Conservation (phyloP, 2,797 vertebrate genomes). For the Alcedo atthis region DNA sequence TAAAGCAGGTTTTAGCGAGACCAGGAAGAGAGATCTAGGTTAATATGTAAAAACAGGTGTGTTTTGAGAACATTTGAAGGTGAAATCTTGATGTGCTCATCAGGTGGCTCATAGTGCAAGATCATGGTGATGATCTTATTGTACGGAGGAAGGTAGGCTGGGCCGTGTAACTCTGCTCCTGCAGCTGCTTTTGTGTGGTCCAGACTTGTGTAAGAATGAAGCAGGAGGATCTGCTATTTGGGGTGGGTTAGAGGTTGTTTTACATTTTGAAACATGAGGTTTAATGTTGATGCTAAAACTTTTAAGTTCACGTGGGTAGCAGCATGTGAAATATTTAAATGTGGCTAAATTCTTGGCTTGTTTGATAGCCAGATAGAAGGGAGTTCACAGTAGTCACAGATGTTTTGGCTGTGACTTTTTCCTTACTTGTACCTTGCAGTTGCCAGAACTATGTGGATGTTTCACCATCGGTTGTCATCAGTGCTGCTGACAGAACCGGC, state of each 20-base stretch:
- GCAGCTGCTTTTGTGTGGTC: background rate
- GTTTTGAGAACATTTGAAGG: background rate
- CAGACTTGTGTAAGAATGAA: background rate
- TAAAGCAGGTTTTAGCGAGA: background rate
- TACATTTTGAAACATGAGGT: background rate
- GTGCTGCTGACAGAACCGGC: rapidly evolving
- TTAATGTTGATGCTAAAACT: background rate
- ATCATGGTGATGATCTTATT: rapidly evolving
- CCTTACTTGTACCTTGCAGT: background rate
- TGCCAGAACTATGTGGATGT: background rate
- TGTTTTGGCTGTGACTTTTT: background rate
- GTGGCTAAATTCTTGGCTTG: background rate
- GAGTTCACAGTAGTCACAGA: background rate
- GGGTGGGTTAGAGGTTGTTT: background rate
- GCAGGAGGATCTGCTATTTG: background rate
- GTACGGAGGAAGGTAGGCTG: background rate
- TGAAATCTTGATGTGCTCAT: rapidly evolving
- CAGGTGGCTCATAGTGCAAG: rapidly evolving
- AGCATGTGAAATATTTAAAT: background rate
- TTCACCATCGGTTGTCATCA: background rate
- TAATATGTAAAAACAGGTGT: rapidly evolving
- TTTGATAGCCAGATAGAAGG: background rate
- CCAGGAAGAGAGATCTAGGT: background rate
- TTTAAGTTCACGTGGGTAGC: background rate
- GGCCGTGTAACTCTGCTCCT: background rate